Conservation (phyloP, 2,888 invertebrate genomes). For the Hybos culiciformis region DNA sequence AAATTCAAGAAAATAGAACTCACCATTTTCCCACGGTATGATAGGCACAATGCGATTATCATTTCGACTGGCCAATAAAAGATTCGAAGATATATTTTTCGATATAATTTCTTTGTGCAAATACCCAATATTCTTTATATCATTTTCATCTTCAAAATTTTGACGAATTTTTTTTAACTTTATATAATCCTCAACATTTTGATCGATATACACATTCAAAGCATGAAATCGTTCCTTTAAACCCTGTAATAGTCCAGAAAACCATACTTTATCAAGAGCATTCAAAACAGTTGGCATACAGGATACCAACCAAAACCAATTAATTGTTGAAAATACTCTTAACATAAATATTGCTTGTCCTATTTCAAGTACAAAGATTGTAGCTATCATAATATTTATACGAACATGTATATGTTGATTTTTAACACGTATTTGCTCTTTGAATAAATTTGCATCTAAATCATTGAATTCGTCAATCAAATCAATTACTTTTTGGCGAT, state of each 20-base stretch:
- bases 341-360: conserved; percentile 23
- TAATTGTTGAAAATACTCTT: conserved; percentile 23
- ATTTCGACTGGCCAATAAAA: neutral
- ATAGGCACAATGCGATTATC: neutral
- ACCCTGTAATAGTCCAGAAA: conserved; percentile 27
- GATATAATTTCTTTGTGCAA: neutral
- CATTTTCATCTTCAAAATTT: neutral
- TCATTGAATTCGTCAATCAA: conserved; percentile 28
- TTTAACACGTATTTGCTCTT: conserved; percentile 25
- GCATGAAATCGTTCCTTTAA: conserved; percentile 27
- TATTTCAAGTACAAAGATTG: conserved; percentile 25
- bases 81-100: neutral
- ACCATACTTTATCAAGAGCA: conserved; percentile 34
- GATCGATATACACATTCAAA: conserved; percentile 1
- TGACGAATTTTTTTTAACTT: neutral
- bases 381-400: conserved; percentile 23
- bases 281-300: conserved; percentile 29
- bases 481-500: conserved; percentile 25
- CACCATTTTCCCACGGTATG: neutral
- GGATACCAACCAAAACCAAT: conserved; percentile 25
- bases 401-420: conserved; percentile 21
- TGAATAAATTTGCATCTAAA: conserved; percentile 28
- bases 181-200: conserved; percentile 1
- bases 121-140: neutral
- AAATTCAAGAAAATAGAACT: no score